phyloP scores from a whole-genome alignment of 2,888 invertebrate genomes.

The Antheraea assamensis region DNA sequence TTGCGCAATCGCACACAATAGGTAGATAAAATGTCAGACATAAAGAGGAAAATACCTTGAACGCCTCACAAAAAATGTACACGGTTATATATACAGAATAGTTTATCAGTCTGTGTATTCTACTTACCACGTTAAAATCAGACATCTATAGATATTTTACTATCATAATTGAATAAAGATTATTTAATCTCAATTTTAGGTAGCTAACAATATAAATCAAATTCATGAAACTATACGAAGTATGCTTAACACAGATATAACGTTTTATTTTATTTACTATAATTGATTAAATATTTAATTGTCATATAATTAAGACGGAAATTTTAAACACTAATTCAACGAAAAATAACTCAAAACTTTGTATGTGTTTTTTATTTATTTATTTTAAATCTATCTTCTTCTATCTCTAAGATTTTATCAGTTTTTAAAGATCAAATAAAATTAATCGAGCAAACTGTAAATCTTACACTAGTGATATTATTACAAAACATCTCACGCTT shows the following conservation, averaged over 20 bases:
- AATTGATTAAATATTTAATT: no score
- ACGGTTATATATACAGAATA: neutral
- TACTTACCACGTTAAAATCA: neutral
- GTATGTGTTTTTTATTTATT: no score
- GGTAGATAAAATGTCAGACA: conserved; percentile 3
- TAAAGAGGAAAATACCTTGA: neutral
- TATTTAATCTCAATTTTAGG: no score
- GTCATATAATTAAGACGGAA: no score
- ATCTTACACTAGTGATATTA: neutral
- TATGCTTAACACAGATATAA: no score
- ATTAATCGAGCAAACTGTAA: neutral
- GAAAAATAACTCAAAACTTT: no score
- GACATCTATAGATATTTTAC: neutral
- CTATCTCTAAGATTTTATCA: no score
- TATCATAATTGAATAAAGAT: neutral
- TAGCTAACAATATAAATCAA: no score
- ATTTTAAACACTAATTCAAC: no score
- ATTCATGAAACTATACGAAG: no score
- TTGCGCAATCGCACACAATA: neutral
- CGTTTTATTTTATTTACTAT: no score
- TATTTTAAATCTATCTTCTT: no score
- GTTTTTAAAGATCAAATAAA: neutral
- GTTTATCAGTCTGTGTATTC: neutral
- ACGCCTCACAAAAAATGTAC: neutral
- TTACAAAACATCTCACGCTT: neutral